These are phyloP conservation scores for Drosophila trichaetosa DNA, from an alignment of 2,888 invertebrate genomes.

Conservation along the genomic window DNA sequence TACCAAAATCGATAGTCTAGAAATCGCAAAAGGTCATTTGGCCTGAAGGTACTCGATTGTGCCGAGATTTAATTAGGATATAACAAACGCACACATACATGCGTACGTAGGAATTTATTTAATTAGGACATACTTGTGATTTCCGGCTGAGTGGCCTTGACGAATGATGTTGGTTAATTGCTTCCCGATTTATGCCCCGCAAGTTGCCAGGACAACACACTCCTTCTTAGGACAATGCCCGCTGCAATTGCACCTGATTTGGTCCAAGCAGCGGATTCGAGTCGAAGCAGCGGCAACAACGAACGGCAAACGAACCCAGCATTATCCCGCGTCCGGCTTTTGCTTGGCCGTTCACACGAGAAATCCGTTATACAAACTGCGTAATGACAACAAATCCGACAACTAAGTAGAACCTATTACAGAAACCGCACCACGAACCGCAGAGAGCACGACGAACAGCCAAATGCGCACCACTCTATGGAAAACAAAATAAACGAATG, in stretches of 20 bases:
- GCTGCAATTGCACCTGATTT: slow-evolving; percentile 18
- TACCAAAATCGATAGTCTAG: slow-evolving; percentile 63
- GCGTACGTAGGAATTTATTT: background rate
- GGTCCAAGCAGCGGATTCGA: slow-evolving; percentile 18
- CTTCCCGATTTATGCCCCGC: background rate
- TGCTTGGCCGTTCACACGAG: slow-evolving; percentile 51
- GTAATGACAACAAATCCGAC: slow-evolving; percentile 23
- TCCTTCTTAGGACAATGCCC: slow-evolving; percentile 57
- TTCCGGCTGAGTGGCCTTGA: slow-evolving; percentile 22
- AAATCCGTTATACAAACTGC: slow-evolving; percentile 53
- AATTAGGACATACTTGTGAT: slow-evolving; percentile 50
- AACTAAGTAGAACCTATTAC: slow-evolving; percentile 9
- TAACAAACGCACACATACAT: background rate
- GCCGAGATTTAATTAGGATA: slow-evolving; percentile 14
- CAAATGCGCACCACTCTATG: slow-evolving; percentile 43
- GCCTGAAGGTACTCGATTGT: background rate
- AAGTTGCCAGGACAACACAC: slow-evolving; percentile 57
- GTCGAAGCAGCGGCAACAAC: slow-evolving; percentile 11
- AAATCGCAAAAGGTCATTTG: slow-evolving; percentile 24
- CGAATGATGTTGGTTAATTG: background rate
- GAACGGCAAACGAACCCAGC: slow-evolving; percentile 36
- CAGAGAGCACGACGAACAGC: slow-evolving; percentile 8
- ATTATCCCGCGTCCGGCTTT: slow-evolving; percentile 34
- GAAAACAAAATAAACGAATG: slow-evolving; percentile 66
- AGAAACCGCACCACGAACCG: slow-evolving; percentile 18